These are phyloP conservation scores for Diloba caeruleocephala DNA, from an alignment of 2,888 invertebrate species.

Conservation along the genomic window DNA sequence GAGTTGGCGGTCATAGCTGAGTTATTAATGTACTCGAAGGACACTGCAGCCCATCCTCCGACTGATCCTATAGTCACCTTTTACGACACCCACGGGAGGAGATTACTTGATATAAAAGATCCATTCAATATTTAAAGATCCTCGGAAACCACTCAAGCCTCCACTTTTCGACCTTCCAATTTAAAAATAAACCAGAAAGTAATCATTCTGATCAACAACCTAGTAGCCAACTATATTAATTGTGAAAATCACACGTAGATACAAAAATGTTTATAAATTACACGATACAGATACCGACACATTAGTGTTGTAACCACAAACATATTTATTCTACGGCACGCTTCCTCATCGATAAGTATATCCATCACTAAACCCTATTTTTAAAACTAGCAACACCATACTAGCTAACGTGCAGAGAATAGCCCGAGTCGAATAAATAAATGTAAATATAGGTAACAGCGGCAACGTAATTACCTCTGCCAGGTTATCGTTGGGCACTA, in stretches of 20 bases:
- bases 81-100: no score
- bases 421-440: slow-evolving; percentile 65
- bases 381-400: slow-evolving; percentile 59
- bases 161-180: slow-evolving; percentile 11
- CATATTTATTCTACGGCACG: slow-evolving; percentile 39
- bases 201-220: slow-evolving; percentile 11
- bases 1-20: no score
- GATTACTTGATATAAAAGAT: no score
- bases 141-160: not conserved
- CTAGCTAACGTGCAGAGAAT: slow-evolving; percentile 57
- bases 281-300: slow-evolving; percentile 34
- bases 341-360: slow-evolving; percentile 48
- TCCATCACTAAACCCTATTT: slow-evolving; percentile 58
- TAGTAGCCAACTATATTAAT: slow-evolving; percentile 13
- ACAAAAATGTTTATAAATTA: slow-evolving; percentile 40
- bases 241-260: slow-evolving; percentile 28
- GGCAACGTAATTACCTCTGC: slow-evolving; percentile 58
- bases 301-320: slow-evolving; percentile 40
- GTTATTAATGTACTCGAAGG: no score
- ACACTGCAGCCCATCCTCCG: no score
- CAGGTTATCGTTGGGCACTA: slow-evolving; percentile 40
- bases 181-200: slow-evolving; percentile 14
- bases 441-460: slow-evolving; percentile 65
- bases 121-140: not conserved
- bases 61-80: no score